These are phyloP conservation scores for Cryptocheilus praepositus DNA, from an alignment of 2,888 invertebrate species.

Conservation along the genomic window DNA sequence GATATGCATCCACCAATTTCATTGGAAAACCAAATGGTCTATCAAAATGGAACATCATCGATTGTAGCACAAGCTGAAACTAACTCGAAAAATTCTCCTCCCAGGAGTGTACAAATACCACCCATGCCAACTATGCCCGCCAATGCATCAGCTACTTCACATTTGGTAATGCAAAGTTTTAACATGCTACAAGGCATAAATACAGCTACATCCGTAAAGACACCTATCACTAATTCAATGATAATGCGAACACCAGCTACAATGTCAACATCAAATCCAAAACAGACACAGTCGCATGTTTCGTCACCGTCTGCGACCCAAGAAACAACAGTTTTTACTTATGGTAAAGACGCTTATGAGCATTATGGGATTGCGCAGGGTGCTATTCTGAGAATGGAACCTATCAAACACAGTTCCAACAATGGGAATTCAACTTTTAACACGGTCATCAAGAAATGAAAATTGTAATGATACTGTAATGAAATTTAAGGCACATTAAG, in stretches of 20 bases:
- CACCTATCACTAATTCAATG: neutral
- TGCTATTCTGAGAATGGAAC: conserved; percentile 48
- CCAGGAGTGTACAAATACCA: neutral
- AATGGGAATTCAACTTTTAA: conserved; percentile 52
- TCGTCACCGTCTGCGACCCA: neutral
- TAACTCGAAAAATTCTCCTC: conserved; percentile 29
- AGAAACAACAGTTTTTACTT: conserved; percentile 24
- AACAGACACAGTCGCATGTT: no score
- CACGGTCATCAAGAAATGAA: conserved; percentile 59
- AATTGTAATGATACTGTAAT: neutral
- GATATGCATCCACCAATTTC: conserved; percentile 26
- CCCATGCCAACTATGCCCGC: conserved; percentile 44
- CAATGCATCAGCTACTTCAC: conserved; percentile 62
- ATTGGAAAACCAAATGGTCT: conserved; percentile 37
- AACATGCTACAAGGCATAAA: conserved; percentile 62
- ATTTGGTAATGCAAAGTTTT: conserved; percentile 68
- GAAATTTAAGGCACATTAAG: no score
- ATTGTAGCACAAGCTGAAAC: no score
- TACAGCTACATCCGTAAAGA: conserved; percentile 5
- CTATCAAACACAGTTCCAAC: conserved; percentile 56
- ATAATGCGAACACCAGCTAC: neutral
- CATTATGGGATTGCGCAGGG: conserved; percentile 67
- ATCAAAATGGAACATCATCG: no score
- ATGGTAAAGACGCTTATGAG: conserved; percentile 67
- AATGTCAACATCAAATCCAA: neutral